Evolutionary conservation across 2,113 vertebrate genomes (phyloP), one percentile per base, ranked within the genome.

Genomic region (Atlantisia rogersi): DNA sequence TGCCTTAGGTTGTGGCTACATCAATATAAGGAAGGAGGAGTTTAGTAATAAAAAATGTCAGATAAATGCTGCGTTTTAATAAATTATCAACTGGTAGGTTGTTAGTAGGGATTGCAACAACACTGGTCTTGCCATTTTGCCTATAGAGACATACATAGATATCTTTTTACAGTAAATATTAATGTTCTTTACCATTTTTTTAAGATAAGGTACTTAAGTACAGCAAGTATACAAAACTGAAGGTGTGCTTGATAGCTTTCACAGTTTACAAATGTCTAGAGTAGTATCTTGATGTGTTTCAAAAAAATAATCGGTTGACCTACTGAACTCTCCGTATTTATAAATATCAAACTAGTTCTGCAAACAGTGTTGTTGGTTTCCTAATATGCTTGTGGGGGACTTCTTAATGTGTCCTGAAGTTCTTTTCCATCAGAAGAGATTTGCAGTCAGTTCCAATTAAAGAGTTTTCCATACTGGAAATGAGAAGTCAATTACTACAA

Each of bases 391-490:
- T 80, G 24, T 65, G 28, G 25, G 26, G 12, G n/a, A 19, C 85
- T 95, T 95, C 85, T 92, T 85, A 95, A 94, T 94, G 65, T 76
- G 40, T 95, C 64, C 85, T 93, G 89, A 80, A 95, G 52, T 91
- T 97, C 64, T 97, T 88, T 96, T 90, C 74, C 52, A 56, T 88
- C 53, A 50, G 81, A 86, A 92, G 71, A 92, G 64, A 81, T 73
- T 92, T 92, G 60, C 86, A 96, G 85, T 96, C 76, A 96, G 93
- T 97, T 97, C 70, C 91, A 97, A 89, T 98, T 97, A 97, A 97
- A 90, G 85, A 94, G 91, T 95, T 94, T 92, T 96, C 90, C 58
- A 55, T 96, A 90, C 68, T 97, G 92, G 87, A 98, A 98, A 96
- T 93, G 65, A 97, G 91, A 93, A 97, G 93, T 95, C 91, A 97